Conservation (phyloP, 2,113 vertebrate species). For the Echinops telfairi region DNA sequence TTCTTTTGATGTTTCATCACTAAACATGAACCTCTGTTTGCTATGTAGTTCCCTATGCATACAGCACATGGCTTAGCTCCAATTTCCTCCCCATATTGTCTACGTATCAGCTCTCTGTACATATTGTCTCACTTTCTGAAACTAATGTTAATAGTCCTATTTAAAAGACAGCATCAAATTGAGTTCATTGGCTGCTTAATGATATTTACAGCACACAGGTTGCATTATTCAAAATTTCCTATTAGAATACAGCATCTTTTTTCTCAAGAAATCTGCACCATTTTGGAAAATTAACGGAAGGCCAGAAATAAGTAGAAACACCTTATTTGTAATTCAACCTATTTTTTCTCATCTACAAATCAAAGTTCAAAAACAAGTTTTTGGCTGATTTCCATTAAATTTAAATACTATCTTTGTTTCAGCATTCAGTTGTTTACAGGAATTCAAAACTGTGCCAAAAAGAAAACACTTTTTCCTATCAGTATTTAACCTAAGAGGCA, state of each 20-base stretch:
- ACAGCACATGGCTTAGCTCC: not conserved
- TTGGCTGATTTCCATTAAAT: conserved; percentile 16
- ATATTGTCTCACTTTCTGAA: not conserved
- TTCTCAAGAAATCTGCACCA: not conserved
- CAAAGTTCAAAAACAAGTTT: conserved; percentile 47
- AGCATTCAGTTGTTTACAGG: not conserved
- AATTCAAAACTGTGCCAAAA: conserved; percentile 37
- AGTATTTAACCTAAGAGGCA: not conserved
- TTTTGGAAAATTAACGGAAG: conserved; percentile 45
- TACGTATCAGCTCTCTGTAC: not conserved
- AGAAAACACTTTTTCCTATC: not conserved
- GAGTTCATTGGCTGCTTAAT: conserved; percentile 15
- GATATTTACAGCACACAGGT: not conserved
- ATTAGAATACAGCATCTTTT: not conserved
- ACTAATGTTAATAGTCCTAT: not conserved
- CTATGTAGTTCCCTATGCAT: too few relatives aligned
- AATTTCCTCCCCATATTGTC: not conserved
- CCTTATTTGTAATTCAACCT: conserved; percentile 10
- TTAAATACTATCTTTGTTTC: conserved; percentile 42
- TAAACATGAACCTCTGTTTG: not conserved
- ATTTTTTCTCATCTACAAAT: conserved; percentile 50
- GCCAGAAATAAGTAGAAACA: conserved; percentile 27
- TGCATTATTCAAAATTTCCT: not conserved
- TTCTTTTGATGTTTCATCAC: not conserved
- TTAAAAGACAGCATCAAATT: not conserved